Evolutionary conservation across 2,888 invertebrate genomes (phyloP), one percentile per base, ranked within the genome.

Genomic region (Fragum fragum): DNA sequence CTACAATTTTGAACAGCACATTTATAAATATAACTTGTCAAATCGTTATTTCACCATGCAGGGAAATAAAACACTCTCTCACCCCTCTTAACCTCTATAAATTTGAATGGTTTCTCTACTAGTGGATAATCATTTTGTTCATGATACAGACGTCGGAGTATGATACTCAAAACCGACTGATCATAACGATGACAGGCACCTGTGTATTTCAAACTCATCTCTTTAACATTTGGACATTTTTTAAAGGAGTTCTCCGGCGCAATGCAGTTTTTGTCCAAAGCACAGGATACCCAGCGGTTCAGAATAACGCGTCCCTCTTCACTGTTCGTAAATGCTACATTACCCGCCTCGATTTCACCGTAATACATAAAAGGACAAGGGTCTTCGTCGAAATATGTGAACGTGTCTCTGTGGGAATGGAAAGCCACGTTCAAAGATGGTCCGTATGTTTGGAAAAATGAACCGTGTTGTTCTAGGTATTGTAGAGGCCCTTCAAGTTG

Each of bases 121-220:
- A 69, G 18, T 0, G 83, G 83, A 61, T 83, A 83, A 68, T 83
- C 77, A 42, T 83, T 80, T 77, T 63, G 47, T 29, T 72, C 71
- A 36, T 83, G 83, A 42, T 77, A 83, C 18, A 83, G 69, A 7
- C 83, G 70, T 16, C 83, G 66, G n/a, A 86, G 55, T 26, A 86
- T 63, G 32, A 86, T 78, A 28, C 81, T 79, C n/a, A 86, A 61
- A 29, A 86, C 81, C 26, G 86, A 76, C 39, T 86, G 86, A 73
- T 86, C 86, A 52, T 79, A 86, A 6, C 86, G 59, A 69, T 86
- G 86, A 70, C 86, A 86, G 16, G 74, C 42, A 9, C 81, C 80
- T 18, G 23, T 16, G 9, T 42, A 26, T 68, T 21, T 9, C 5
- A 0, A 18, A 29, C 21, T 39, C 39, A 68, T 68, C 21, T 7